Percentiles rank a stretch among this genome's conserved stretches.
Evolutionary conservation across 2,797 vertebrate species (phyloP).

Genomic region (Crenichthys baileyi): DNA sequence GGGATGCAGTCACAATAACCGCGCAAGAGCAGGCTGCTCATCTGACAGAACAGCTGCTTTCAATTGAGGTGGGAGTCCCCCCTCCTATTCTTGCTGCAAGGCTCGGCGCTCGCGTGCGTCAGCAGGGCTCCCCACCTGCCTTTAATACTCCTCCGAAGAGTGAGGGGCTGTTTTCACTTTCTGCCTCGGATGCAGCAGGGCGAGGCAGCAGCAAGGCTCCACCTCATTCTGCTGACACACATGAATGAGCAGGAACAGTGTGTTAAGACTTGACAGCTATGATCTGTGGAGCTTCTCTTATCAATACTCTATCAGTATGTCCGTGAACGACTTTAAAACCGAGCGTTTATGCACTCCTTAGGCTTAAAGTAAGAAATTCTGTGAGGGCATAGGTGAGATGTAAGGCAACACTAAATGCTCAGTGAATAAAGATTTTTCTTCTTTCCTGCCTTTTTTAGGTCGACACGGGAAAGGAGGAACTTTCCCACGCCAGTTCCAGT

Average conservation of each 20-base stretch:
- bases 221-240: slow-evolving; percentile 21
- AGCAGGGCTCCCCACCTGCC: slow-evolving; percentile 72
- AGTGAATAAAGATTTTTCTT: slow-evolving; percentile 15
- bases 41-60: slow-evolving; percentile 84
- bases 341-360: too few species aligned
- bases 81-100: slow-evolving; percentile 40
- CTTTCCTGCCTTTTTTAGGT: slow-evolving; percentile 72
- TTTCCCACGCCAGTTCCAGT: slow-evolving; percentile 90
- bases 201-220: slow-evolving; percentile 19
- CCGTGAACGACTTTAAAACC: neutral
- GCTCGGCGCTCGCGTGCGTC: slow-evolving; percentile 60
- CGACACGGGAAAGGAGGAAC: slow-evolving; percentile 92
- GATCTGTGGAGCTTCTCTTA: slow-evolving; percentile 6
- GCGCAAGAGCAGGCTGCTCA: slow-evolving; percentile 67
- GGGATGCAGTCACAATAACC: slow-evolving; percentile 80
- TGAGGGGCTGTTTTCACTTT: slow-evolving; percentile 47
- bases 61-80: slow-evolving; percentile 74
- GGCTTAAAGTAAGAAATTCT: neutral
- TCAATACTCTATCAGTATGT: neutral
- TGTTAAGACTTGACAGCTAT: slow-evolving; percentile 16
- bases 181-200: slow-evolving; percentile 30
- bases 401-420: neutral
- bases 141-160: slow-evolving; percentile 65
- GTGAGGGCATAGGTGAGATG: neutral
- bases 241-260: slow-evolving; percentile 21